phyloP scores from a whole-genome alignment of 2,888 invertebrate genomes.

The Meganola albula region DNA sequence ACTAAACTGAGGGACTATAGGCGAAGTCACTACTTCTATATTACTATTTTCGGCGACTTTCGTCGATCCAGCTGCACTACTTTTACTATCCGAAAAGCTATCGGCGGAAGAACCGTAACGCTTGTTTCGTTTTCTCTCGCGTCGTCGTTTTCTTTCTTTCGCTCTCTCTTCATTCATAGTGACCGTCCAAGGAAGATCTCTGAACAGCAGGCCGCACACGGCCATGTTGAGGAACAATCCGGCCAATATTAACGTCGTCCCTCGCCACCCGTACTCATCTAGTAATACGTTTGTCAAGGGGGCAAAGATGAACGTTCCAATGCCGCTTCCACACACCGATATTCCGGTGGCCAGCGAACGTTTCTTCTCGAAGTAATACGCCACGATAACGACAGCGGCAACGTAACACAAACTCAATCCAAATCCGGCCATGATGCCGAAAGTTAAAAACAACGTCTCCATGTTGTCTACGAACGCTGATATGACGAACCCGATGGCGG shows the following conservation, averaged over 20 bases:
- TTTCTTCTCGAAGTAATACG: slow-evolving; percentile 91
- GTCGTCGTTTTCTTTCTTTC: slow-evolving; percentile 78
- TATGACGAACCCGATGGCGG: slow-evolving; percentile 86
- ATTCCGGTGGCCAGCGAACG: slow-evolving; percentile 91
- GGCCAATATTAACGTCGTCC: slow-evolving; percentile 87
- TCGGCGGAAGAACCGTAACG: slow-evolving; percentile 82
- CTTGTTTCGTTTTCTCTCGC: slow-evolving; percentile 76
- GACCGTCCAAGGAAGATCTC: slow-evolving; percentile 80
- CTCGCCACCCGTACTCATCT: slow-evolving; percentile 89
- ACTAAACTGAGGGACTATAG: slow-evolving; percentile 78
- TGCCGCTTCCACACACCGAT: slow-evolving; percentile 91
- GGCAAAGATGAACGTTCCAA: slow-evolving; percentile 92
- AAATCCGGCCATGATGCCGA: slow-evolving; percentile 89
- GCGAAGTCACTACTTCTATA: slow-evolving; percentile 58
- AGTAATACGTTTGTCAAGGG: slow-evolving; percentile 86
- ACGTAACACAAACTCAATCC: slow-evolving; percentile 92
- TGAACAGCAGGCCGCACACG: slow-evolving; percentile 88
- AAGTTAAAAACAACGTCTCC: slow-evolving; percentile 87
- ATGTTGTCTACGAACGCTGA: slow-evolving; percentile 87
- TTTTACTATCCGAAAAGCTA: slow-evolving; percentile 83
- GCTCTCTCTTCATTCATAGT: slow-evolving; percentile 80
- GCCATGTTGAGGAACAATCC: slow-evolving; percentile 89
- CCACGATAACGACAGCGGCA: slow-evolving; percentile 93
- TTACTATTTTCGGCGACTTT: slow-evolving; percentile 49
- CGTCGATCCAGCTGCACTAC: slow-evolving; percentile 80